Evolutionary conservation across 2,113 vertebrate genomes (phyloP), one percentile per base, ranked within the genome.

Genomic region (Spermophilus dauricus): DNA sequence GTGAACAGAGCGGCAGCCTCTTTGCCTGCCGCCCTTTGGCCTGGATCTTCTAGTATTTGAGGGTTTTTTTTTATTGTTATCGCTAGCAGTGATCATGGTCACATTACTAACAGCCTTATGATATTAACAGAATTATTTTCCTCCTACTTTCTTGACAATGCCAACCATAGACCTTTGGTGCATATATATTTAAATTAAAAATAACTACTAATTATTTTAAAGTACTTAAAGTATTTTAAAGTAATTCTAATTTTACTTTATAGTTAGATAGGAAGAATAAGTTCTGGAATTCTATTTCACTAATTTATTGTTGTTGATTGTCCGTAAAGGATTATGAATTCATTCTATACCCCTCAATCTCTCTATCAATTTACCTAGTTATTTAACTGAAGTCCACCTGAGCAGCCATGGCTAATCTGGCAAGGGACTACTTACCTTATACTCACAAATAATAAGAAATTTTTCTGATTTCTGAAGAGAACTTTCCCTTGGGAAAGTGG

Each of bases 161-260:
- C 28, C 28, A 76, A 51, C 20, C n/a, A 16, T 48, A 65, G 34
- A 67, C 32, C 18, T 90, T 92, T 42, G 63, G 34, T 83, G 37
- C 95, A 90, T 91, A 83, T 67, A 93, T 22, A 80, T n/a, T 5
- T 86, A 78, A 87, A 58, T 28, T 96, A 12, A 7, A 93, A 84
- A 73, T 73, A 77, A 73, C 22, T 87, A 0, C 37, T 63, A 90
- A 69, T 82, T 83, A 77, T 67, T 95, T 76, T 67, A 65, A 91
- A 42, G 37, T 56, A 48, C 45, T 45, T 45, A 9, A 45, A 45
- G 45, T 83, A 77, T 67, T 95, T 76, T 67, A 65, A 91, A 42
- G 37, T 56, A 48, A 80, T 42, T 72, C n/a, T 83, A 45, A 81
- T 76, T 93, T 92, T 72, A 61, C 69, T 76, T 86, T 90, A 45